Evolutionary conservation across 2,888 invertebrate species (phyloP), one percentile per base, ranked within the genome.

Genomic region (Drosophila anomalipes): DNA sequence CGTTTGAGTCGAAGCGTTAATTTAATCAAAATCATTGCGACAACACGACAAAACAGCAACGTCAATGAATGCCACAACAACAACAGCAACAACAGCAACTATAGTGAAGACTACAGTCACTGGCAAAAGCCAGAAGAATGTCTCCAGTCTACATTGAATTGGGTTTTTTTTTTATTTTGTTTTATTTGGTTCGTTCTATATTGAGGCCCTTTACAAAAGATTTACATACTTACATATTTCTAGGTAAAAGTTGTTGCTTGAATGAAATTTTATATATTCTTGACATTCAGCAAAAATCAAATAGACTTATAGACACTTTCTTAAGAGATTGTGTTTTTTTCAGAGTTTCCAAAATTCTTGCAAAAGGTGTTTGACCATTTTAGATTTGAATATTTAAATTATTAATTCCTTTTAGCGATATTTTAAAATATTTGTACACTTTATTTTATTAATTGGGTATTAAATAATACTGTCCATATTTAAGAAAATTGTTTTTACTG

Each of bases 1-100:
- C 47, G 22, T 47, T 63, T 58, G 53, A 69, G 51, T 56, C 67
- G 75, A 83, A 77, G 86, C 86, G 86, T 87, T 86, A 86, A 86
- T 86, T 87, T 87, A 86, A 86, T 86, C 86, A 86, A 86, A 87
- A 83, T 81, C 79, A 77, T 82, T 85, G 86, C 87, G 87, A 86
- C 81, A 82, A 82, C 74, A 77, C 68, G 68, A 76, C 67, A 44
- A 54, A 53, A 49, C 32, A 44, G 37, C 73, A 63, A 78, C 78
- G 79, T 70, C 80, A 79, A 79, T 79, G 74, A 80, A 70, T 70
- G 63, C 68, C 64, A 74, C 79, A 71, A 63, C 68, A 71, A 51
- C 69, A 66, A 47, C 32, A 49, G 30, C 68, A 71, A 49, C 67
- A 65, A 39, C 32, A 49, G 32, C 47, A 52, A 28, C 37, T 49